Conservation (phyloP, 2,888 invertebrate species). For the Apamea crenata region DNA sequence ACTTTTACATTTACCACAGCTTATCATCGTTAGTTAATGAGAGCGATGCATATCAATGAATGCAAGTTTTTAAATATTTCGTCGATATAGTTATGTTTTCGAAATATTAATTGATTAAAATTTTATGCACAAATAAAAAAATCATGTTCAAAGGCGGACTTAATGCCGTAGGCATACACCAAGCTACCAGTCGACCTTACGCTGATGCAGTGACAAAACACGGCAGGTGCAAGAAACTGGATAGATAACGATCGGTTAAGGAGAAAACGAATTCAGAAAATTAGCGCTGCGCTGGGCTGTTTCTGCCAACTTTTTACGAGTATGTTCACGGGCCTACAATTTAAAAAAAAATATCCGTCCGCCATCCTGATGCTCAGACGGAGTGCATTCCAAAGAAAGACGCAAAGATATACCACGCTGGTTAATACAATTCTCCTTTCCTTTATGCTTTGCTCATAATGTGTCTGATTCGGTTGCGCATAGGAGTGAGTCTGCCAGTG, state of each 20-base stretch:
- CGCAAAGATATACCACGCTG: background rate
- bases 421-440: background rate
- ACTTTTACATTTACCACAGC: background rate
- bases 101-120: background rate
- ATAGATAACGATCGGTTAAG: background rate
- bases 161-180: background rate
- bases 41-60: background rate
- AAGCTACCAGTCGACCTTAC: background rate
- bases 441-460: background rate
- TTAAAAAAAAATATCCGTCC: background rate
- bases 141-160: background rate
- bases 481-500: background rate
- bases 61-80: background rate
- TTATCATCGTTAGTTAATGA: background rate
- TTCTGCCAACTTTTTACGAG: too few relatives aligned
- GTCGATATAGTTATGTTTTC: background rate
- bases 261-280: too few relatives aligned
- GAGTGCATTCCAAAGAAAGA: background rate
- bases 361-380: background rate
- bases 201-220: background rate
- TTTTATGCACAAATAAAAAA: background rate
- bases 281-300: too few relatives aligned
- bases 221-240: background rate
- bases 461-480: background rate
- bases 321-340: too few relatives aligned